Conservation (phyloP, 2,888 invertebrate species). For the Scelioninae gen. 2 region DNA sequence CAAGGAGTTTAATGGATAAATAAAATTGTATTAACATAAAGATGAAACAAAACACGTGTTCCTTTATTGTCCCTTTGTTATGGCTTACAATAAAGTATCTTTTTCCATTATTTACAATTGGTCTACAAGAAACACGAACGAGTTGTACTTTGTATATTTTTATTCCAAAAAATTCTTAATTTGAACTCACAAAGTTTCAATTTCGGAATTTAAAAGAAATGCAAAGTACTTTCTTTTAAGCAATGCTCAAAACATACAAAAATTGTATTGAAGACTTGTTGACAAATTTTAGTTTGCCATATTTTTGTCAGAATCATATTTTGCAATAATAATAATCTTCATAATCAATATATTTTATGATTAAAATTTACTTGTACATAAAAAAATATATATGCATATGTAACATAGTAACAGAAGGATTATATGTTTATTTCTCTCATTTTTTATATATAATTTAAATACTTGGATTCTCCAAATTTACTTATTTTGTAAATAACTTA, state of each 20-base stretch:
- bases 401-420: background rate
- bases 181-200: slow-evolving; percentile 1
- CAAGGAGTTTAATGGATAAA: too few relatives aligned
- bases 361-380: too few relatives aligned
- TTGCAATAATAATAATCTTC: too few relatives aligned
- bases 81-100: slow-evolving; percentile 18
- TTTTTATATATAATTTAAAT: too few relatives aligned
- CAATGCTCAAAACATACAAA: too few relatives aligned
- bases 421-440: too few relatives aligned
- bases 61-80: slow-evolving; percentile 15
- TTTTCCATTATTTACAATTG: slow-evolving; percentile 23
- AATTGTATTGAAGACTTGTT: too few relatives aligned
- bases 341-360: too few relatives aligned
- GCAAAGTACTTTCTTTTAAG: slow-evolving; percentile 1
- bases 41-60: slow-evolving; percentile 4
- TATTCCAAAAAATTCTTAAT: slow-evolving; percentile 5
- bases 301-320: too few relatives aligned
- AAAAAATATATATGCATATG: too few relatives aligned
- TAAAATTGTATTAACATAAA: slow-evolving; percentile 5
- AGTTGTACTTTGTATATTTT: slow-evolving; percentile 8
- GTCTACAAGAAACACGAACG: slow-evolving; percentile 19
- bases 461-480: too few relatives aligned
- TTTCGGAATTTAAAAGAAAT: background rate
- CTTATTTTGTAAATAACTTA: too few relatives aligned
- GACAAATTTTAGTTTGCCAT: background rate